Evolutionary conservation across 2,888 invertebrate genomes (phyloP).

Genomic region (Ochropleura plecta): DNA sequence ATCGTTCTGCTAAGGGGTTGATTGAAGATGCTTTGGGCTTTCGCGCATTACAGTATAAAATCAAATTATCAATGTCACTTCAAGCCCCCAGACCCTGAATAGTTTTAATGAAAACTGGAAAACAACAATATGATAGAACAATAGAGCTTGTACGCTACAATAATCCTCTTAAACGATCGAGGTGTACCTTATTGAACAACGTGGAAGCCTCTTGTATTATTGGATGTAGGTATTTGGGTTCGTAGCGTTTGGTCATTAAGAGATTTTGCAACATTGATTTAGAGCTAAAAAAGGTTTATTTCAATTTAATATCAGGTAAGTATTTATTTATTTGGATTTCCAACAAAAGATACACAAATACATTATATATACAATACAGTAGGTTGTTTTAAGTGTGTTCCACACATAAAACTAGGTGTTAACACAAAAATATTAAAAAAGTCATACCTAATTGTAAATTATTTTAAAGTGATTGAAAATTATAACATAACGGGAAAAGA

Average conservation of each 20-base stretch:
- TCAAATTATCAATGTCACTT: neutral
- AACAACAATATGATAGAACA: conserved; percentile 38
- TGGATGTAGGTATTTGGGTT: neutral
- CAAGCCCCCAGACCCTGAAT: neutral
- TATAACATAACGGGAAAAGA: too few species aligned
- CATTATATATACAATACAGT: too few species aligned
- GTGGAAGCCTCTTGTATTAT: conserved; percentile 1
- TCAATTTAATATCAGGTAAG: neutral
- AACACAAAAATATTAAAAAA: too few species aligned
- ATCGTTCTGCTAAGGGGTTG: too few species aligned
- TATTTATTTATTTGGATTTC: too few species aligned
- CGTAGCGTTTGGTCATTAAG: neutral
- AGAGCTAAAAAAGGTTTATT: neutral
- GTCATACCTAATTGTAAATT: too few species aligned
- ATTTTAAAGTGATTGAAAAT: too few species aligned
- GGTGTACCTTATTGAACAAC: conserved; percentile 28
- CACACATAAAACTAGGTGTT: too few species aligned
- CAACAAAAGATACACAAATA: too few species aligned
- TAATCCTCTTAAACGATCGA: conserved; percentile 27
- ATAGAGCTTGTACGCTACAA: conserved; percentile 10
- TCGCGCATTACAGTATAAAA: too few species aligned
- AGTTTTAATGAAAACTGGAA: conserved; percentile 53
- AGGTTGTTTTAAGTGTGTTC: too few species aligned
- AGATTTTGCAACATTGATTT: neutral
- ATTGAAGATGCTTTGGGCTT: too few species aligned